Evolutionary conservation across 2,888 invertebrate genomes (phyloP), one percentile per base, ranked within the genome.

Genomic region (Anarsia innoxiella): DNA sequence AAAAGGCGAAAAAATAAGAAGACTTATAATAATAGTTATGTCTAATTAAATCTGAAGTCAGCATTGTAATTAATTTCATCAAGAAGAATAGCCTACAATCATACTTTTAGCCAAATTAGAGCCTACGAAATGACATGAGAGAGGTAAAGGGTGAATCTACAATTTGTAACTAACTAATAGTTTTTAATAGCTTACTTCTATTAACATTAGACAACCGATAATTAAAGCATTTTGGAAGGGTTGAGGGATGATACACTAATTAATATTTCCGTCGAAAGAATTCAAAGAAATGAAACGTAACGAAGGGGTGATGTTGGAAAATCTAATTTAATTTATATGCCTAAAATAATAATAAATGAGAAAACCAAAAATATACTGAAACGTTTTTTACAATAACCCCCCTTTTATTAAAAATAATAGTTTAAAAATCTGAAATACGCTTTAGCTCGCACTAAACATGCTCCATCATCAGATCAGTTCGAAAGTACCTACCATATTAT

Each of bases 101-200:
- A 75, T 66, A 67, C 63, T 74, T 77, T 78, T 70, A 74, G 68
- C 66, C 67, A 69, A 80, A 79, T 78, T 72, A 74, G 59, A 58
- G 64, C 62, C 59, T 51, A 56, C 56, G 51, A 67, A 69, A 70
- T 66, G 63, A 55, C 56, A 49, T 66, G 63, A 55, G 56, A 49
- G 55, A 46, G 52, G 53, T 57, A 62, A 60, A 56, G 59, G 58
- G 56, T 50, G 57, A 67, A 63, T 66, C 47, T 58, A 64, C 55
- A 53, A 57, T 66, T 69, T 72, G 60, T 75, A 67, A 74, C 67
- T 68, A 69, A 66, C 66, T 80, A 80, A 84, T 80, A 72, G 76
- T 70, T 79, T 82, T 73, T 79, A 83, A 84, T 82, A 74, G 72
- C 69, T 61, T 48, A 54, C 60, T 69, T 72, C 69, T 70, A 71